These are phyloP conservation scores for Eupithecia pulchellata DNA, from an alignment of 2,888 invertebrate species.

Conservation along the genomic window DNA sequence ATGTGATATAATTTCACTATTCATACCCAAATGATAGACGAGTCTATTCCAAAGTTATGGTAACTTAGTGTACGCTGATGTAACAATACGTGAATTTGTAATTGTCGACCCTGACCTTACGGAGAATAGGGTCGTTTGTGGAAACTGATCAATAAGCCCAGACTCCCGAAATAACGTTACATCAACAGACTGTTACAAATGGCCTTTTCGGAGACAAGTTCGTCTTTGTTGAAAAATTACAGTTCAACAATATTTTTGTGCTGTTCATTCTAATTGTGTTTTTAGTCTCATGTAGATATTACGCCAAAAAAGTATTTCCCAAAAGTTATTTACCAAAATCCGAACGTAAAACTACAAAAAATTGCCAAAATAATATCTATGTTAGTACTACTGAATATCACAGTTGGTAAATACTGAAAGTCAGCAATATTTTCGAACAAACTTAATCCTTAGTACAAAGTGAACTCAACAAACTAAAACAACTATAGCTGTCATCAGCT, in stretches of 20 bases:
- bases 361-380: not conserved
- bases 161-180: conserved; percentile 17
- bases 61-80: not conserved
- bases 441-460: not conserved
- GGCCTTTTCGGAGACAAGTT: not conserved
- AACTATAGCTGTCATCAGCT: not conserved
- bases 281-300: not conserved
- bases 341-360: not conserved
- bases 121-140: conserved; percentile 12
- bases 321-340: not conserved
- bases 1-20: not conserved
- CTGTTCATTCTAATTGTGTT: not conserved
- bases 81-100: conserved; percentile 28
- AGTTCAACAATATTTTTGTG: no score
- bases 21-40: not conserved
- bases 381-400: not conserved
- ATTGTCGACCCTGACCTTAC: conserved; percentile 29
- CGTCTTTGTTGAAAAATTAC: not conserved
- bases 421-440: not conserved
- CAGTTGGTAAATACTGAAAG: not conserved
- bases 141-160: conserved; percentile 25
- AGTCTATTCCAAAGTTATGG: conserved; percentile 7
- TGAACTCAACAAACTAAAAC: not conserved
- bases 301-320: not conserved
- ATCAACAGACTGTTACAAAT: conserved; percentile 19